A percentile compares a stretch with the other conserved stretches of the same genome.
Evolutionary conservation across 1,140 invertebrate species (phyloP).

Genomic region (Alviniconcha marisindica): DNA sequence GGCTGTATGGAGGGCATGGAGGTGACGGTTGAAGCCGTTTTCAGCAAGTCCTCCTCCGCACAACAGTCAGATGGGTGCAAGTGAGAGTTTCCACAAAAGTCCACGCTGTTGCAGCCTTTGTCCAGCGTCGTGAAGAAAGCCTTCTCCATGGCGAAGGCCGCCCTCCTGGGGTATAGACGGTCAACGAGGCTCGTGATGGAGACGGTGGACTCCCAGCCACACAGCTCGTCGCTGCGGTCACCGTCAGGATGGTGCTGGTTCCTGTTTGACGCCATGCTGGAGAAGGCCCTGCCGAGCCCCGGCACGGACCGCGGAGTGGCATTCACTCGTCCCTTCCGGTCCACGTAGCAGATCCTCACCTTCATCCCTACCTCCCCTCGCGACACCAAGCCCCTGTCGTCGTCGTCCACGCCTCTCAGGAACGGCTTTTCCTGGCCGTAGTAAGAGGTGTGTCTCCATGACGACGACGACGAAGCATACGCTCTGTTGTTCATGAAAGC

Average conservation of each 20-base stretch:
- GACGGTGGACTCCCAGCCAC: background rate
- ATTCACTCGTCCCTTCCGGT: background rate
- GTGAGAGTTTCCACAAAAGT: background rate
- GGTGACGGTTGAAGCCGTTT: background rate
- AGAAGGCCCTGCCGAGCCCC: too few relatives aligned
- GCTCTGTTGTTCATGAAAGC: background rate
- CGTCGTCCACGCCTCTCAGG: background rate
- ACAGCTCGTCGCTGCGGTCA: too few relatives aligned
- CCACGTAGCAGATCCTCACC: constrained; percentile 14
- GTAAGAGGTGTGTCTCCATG: background rate
- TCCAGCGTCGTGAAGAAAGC: background rate
- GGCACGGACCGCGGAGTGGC: background rate
- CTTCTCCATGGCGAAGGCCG: background rate
- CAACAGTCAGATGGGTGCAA: background rate
- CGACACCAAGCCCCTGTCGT: background rate
- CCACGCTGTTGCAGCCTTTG: background rate
- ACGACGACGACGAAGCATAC: background rate
- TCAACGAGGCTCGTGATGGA: background rate
- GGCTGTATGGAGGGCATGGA: background rate
- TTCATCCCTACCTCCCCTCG: background rate
- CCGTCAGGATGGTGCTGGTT: background rate
- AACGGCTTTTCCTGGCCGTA: background rate
- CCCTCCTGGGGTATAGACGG: background rate
- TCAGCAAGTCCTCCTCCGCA: background rate
- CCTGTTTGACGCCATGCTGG: background rate